phyloP scores from a whole-genome alignment of 1,140 invertebrate genomes.

The Aporrectodea caliginosa region DNA sequence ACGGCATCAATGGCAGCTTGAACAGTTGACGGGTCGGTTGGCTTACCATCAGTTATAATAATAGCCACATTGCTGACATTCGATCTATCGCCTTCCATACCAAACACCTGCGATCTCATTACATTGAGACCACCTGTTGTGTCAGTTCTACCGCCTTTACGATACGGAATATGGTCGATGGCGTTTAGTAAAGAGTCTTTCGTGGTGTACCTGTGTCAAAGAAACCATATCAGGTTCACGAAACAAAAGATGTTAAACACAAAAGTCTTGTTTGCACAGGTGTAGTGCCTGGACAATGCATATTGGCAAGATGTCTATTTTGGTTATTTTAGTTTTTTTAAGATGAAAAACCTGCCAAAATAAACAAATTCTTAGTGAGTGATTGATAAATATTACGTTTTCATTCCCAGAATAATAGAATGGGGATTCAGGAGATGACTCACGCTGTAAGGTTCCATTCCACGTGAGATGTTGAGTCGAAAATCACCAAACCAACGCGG shows the following conservation, averaged over 20 bases:
- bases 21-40: neutral
- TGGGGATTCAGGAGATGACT: too few species aligned
- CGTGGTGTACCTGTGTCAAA: too few species aligned
- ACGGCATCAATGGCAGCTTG: neutral
- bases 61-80: slow-evolving; percentile 25
- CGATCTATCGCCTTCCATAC: slow-evolving; percentile 12
- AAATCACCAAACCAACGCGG: slow-evolving; percentile 19
- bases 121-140: slow-evolving; percentile 18
- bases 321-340: too few species aligned
- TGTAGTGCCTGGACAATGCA: too few species aligned
- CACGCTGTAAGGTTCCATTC: slow-evolving; percentile 13
- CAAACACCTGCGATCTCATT: slow-evolving; percentile 16
- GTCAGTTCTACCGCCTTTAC: slow-evolving; percentile 17
- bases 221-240: too few species aligned
- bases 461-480: slow-evolving; percentile 4
- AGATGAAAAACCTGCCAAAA: too few species aligned
- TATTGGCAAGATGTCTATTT: too few species aligned
- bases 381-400: too few species aligned
- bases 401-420: too few species aligned
- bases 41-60: slow-evolving; percentile 22
- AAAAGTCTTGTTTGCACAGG: too few species aligned
- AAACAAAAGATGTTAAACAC: too few species aligned
- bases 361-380: too few species aligned
- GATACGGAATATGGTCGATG: slow-evolving; percentile 10
- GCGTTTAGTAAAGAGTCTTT: slow-evolving; percentile 12